phyloP scores from a whole-genome alignment of 2,797 vertebrate genomes.

The Hybognathus amarus region DNA sequence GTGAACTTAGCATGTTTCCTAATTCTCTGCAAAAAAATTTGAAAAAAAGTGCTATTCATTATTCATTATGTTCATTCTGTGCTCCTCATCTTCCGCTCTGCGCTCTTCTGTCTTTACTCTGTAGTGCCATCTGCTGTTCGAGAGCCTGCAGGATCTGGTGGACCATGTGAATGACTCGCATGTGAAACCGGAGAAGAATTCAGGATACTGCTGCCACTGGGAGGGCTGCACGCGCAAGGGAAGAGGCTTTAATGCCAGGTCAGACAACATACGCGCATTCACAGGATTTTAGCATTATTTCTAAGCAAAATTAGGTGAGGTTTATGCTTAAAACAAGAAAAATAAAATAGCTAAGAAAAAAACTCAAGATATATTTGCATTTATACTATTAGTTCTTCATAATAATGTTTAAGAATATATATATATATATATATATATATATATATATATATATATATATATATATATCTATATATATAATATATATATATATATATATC shows the following conservation, averaged over 20 bases:
- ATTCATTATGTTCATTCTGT: background rate
- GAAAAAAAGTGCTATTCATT: background rate
- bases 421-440: no score
- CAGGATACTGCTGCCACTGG: constrained; percentile 98
- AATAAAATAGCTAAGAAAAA: background rate
- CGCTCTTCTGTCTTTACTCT: constrained; percentile 12
- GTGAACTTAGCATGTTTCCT: no score
- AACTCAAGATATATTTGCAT: background rate
- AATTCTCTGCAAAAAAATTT: background rate
- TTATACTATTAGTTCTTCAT: background rate
- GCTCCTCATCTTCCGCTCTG: background rate
- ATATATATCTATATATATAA: no score
- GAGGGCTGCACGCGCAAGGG: constrained; percentile 95
- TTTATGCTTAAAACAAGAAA: background rate
- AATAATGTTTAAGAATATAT: no score
- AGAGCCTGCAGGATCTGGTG: constrained; percentile 94
- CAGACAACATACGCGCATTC: constrained; percentile 41
- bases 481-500: no score
- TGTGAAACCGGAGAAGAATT: constrained; percentile 94
- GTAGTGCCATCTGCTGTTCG: constrained; percentile 95
- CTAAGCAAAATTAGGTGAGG: background rate
- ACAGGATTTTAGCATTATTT: background rate
- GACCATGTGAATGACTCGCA: constrained; percentile 97
- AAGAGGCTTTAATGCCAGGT: constrained; percentile 96
- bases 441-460: no score